phyloP scores from a whole-genome alignment of 2,113 vertebrate genomes.

The Esox niger region DNA sequence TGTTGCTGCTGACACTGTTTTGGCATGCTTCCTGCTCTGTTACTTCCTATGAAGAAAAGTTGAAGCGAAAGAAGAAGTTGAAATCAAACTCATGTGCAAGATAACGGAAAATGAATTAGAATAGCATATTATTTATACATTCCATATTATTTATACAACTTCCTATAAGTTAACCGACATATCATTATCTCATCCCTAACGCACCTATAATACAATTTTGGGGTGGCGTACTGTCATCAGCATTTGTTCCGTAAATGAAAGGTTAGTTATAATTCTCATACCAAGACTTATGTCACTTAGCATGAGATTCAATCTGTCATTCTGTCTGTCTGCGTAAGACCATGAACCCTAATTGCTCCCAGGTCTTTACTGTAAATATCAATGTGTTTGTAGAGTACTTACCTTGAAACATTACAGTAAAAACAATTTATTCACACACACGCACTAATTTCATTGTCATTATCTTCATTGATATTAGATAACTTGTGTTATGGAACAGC shows the following conservation, averaged over 20 bases:
- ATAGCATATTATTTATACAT: not conserved
- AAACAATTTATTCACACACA: too few relatives aligned
- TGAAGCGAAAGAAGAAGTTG: slow-evolving; percentile 45
- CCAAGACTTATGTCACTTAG: too few relatives aligned
- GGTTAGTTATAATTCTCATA: too few relatives aligned
- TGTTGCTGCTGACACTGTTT: not conserved
- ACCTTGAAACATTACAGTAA: too few relatives aligned
- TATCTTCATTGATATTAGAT: not conserved
- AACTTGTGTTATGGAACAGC: slow-evolving; percentile 82
- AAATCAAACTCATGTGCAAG: not conserved
- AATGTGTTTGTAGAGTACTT: not conserved
- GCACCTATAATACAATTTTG: too few relatives aligned
- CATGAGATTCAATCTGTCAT: too few relatives aligned
- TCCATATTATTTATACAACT: not conserved
- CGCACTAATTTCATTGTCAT: too few relatives aligned
- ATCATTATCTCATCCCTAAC: too few relatives aligned
- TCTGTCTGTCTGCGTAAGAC: too few relatives aligned
- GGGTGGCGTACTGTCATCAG: too few relatives aligned
- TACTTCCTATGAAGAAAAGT: slow-evolving; percentile 53
- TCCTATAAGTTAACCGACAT: too few relatives aligned
- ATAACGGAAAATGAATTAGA: not conserved
- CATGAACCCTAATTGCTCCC: not conserved
- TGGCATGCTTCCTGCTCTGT: slow-evolving; percentile 64
- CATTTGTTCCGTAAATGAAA: too few relatives aligned
- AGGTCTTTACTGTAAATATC: not conserved